phyloP scores from a whole-genome alignment of 92 coral and sea anemone genomes.

The Isaurus tuberculatus region DNA sequence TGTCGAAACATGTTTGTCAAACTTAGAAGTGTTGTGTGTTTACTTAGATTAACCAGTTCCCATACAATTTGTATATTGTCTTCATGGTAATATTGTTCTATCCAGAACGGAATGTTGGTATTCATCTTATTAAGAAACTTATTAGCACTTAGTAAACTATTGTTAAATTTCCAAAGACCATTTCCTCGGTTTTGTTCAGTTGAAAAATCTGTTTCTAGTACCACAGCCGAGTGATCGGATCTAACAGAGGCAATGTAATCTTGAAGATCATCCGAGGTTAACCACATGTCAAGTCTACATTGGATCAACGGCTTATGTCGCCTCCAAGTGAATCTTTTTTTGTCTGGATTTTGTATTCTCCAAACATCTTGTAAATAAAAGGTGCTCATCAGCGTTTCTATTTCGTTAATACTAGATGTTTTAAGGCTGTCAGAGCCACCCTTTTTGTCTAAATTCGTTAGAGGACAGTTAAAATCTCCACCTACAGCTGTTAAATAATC shows the following conservation, averaged over 20 bases:
- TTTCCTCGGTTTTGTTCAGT: slow-evolving; percentile 23
- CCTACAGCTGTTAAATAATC: neutral
- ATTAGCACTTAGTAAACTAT: slow-evolving; percentile 23
- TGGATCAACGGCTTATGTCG: slow-evolving; percentile 5
- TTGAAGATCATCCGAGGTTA: slow-evolving; percentile 37
- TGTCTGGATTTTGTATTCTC: neutral
- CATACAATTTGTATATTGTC: slow-evolving; percentile 34
- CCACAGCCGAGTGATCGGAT: slow-evolving; percentile 38
- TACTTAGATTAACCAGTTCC: no score
- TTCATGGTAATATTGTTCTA: neutral
- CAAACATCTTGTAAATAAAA: slow-evolving; percentile 12
- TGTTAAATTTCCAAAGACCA: slow-evolving; percentile 47
- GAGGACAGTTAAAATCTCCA: slow-evolving; percentile 24
- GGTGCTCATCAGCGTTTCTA: slow-evolving; percentile 35
- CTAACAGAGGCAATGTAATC: slow-evolving; percentile 38
- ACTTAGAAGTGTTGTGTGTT: no score
- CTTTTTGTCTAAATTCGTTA: slow-evolving; percentile 13
- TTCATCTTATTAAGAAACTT: neutral
- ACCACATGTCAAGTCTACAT: slow-evolving; percentile 39
- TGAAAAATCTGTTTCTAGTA: slow-evolving; percentile 13
- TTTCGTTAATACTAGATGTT: neutral
- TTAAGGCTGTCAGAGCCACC: slow-evolving; percentile 39
- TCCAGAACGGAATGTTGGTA: slow-evolving; percentile 7
- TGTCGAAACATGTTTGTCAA: no score
- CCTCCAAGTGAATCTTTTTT: neutral